Evolutionary conservation across 2,888 invertebrate genomes (phyloP), one percentile per base, ranked within the genome.

Genomic region (Atethmia centrago): DNA sequence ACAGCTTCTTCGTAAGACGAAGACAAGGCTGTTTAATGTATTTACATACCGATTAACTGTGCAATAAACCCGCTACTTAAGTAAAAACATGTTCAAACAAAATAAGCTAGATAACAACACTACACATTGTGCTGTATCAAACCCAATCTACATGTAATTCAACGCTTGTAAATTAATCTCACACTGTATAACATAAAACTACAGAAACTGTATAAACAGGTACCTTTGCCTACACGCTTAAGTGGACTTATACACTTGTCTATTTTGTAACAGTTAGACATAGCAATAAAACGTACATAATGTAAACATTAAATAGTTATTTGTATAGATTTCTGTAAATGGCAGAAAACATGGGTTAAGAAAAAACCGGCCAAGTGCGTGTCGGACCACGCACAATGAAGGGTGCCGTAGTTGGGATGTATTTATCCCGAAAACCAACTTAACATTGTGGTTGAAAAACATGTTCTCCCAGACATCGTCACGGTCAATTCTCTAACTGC

Each of bases 61-160:
- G 78, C 65, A 77, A 77, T 80, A 76, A 84, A 75, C 72, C 70
- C 53, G 73, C 74, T 80, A 86, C 86, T 62, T 58, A 51, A 63
- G 62, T 80, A 69, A 86, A 74, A 74, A 74, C 71, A 55, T 73
- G 78, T 74, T 71, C 68, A 82, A 72, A 84, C 64, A 70, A 75
- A 80, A 71, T 64, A 76, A 49, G 71, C n/a, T 51, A 49, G 83
- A 83, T 85, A 82, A 74, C 70, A 58, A 40, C 28, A 55, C 42
- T 73, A 69, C 28, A 63, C 53, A 69, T 31, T 71, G 61, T 66
- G n/a, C 70, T 31, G 19, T 69, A 55, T 67, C 62, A 53, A 51
- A 63, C 9, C 2, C 12, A 36, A 25, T 10, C 42, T 70, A n/a
- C 12, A 5, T 49, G 49, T 71, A 69, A 71, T 65, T 69, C 45